phyloP scores from a whole-genome alignment of 2,888 invertebrate species.

The Drosophila nr. perissopoda region DNA sequence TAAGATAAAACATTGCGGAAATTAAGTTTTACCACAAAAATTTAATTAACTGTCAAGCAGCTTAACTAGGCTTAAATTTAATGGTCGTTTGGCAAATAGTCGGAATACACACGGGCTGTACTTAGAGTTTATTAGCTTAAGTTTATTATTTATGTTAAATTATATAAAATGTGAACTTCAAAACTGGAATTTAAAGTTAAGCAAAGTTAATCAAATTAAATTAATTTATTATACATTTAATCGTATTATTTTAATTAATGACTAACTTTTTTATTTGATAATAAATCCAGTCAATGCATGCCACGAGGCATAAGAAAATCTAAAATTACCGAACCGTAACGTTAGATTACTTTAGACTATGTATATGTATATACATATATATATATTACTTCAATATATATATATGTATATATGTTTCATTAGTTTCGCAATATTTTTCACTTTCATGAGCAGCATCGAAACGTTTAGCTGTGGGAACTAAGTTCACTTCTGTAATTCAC shows the following conservation, averaged over 20 bases:
- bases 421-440: constrained; percentile 51
- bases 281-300: background rate
- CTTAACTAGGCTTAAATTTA: background rate
- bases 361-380: background rate
- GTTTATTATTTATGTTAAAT: background rate
- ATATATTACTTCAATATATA: background rate
- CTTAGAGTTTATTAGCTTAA: background rate
- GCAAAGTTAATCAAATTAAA: background rate
- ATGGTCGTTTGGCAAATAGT: too few species aligned
- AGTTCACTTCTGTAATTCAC: constrained; percentile 14
- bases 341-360: background rate
- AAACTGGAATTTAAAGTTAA: background rate
- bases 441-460: constrained; percentile 38
- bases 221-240: background rate
- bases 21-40: background rate
- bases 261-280: background rate
- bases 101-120: background rate
- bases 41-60: background rate
- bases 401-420: background rate
- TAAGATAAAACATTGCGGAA: background rate
- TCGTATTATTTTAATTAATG: background rate
- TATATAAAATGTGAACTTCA: background rate
- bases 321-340: background rate
- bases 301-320: background rate
- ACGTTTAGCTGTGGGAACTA: constrained; percentile 52